Evolutionary conservation across 2,113 vertebrate genomes (phyloP).

Genomic region (Sapajus apella): DNA sequence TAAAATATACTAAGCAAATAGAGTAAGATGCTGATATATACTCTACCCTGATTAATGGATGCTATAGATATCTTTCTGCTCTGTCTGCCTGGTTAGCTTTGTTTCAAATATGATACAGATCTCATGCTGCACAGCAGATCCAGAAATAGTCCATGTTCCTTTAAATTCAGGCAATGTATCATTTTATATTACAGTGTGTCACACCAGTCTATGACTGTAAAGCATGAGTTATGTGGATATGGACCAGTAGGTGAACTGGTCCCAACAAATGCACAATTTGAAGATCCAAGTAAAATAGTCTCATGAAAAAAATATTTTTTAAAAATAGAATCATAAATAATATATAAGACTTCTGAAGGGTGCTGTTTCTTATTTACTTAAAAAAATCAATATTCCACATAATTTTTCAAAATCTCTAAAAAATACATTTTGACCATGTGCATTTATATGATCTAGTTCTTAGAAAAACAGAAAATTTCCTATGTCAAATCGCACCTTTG

Average conservation of each 20-base stretch:
- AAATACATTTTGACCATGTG: slow-evolving; percentile 8
- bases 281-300: slow-evolving; percentile 73
- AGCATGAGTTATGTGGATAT: slow-evolving; percentile 86
- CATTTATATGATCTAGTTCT: neutral
- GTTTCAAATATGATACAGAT: slow-evolving; percentile 88
- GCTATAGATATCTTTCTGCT: slow-evolving; percentile 84
- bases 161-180: slow-evolving; percentile 89
- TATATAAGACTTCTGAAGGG: neutral
- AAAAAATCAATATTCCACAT: slow-evolving; percentile 30
- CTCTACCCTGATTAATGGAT: slow-evolving; percentile 86
- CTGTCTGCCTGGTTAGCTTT: slow-evolving; percentile 88
- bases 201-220: slow-evolving; percentile 84
- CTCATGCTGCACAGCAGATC: slow-evolving; percentile 82
- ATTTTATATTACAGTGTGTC: slow-evolving; percentile 87
- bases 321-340: slow-evolving; percentile 43
- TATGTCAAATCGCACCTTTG: slow-evolving; percentile 18
- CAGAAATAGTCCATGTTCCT: slow-evolving; percentile 86
- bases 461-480: slow-evolving; percentile 24
- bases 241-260: slow-evolving; percentile 80
- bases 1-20: slow-evolving; percentile 75
- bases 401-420: slow-evolving; percentile 24
- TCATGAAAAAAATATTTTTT: slow-evolving; percentile 30
- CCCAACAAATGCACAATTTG: slow-evolving; percentile 75
- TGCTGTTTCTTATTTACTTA: neutral
- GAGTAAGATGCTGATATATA: slow-evolving; percentile 58